Conservation (phyloP, 2,888 invertebrate species). For the Argynnis bischoffii region DNA sequence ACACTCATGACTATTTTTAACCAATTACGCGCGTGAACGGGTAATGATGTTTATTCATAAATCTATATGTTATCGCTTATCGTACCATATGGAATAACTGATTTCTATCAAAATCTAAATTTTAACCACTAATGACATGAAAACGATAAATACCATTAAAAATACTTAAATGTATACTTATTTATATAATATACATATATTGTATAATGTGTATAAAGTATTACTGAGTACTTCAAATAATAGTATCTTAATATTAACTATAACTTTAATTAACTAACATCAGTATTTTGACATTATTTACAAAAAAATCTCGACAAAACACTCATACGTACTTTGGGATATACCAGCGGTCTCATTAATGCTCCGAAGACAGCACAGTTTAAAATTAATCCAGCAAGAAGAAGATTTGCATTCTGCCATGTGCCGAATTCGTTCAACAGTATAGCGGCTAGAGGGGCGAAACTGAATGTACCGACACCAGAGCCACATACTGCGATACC, state of each 20-base stretch:
- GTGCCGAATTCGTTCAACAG: slow-evolving; percentile 89
- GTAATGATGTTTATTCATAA: slow-evolving; percentile 17
- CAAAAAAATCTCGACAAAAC: not conserved
- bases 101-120: too few relatives aligned
- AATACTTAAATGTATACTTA: not conserved
- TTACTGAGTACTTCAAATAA: too few relatives aligned
- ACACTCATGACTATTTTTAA: slow-evolving; percentile 27
- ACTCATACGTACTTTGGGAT: slow-evolving; percentile 82
- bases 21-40: slow-evolving; percentile 13
- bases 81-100: not conserved
- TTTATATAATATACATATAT: too few relatives aligned
- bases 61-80: slow-evolving; percentile 1
- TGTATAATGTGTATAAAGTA: too few relatives aligned
- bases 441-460: slow-evolving; percentile 93
- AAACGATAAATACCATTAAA: not conserved
- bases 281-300: not conserved
- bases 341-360: slow-evolving; percentile 90
- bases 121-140: too few relatives aligned
- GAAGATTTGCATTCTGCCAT: slow-evolving; percentile 95
- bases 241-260: not conserved
- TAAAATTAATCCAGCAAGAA: slow-evolving; percentile 95
- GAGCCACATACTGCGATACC: slow-evolving; percentile 98
- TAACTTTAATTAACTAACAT: not conserved
- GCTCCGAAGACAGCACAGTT: slow-evolving; percentile 95
- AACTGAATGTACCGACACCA: slow-evolving; percentile 95